Evolutionary conservation across 1,140 invertebrate genomes (phyloP).

Genomic region (Plodia interpunctella): DNA sequence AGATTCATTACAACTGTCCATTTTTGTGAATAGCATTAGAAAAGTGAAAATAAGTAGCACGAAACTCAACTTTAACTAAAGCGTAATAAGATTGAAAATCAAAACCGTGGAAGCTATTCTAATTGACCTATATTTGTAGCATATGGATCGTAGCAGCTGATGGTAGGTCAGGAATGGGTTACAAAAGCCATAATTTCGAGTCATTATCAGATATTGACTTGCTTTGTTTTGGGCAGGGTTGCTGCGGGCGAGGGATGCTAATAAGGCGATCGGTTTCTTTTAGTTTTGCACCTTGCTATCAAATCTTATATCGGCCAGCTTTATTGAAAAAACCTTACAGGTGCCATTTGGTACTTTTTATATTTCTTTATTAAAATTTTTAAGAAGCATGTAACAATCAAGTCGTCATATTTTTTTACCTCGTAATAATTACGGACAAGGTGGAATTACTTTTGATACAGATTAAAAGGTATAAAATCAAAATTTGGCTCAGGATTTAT

Average conservation of each 20-base stretch:
- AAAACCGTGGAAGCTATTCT: constrained; percentile 17
- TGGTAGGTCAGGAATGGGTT: constrained; percentile 52
- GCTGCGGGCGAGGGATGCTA: constrained; percentile 44
- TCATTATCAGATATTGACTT: constrained; percentile 61
- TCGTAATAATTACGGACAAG: too few relatives aligned
- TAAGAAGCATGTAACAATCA: not conserved
- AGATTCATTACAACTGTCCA: constrained; percentile 43
- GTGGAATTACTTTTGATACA: too few relatives aligned
- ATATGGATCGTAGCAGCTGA: constrained; percentile 61
- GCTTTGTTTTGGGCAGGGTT: constrained; percentile 49
- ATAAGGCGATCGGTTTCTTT: constrained; percentile 53
- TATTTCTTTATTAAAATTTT: constrained; percentile 4
- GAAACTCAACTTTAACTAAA: not conserved
- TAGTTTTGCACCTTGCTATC: constrained; percentile 65
- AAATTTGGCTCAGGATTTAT: too few relatives aligned
- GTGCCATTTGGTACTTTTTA: constrained; percentile 33
- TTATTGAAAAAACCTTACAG: constrained; percentile 52
- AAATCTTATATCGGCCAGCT: constrained; percentile 39
- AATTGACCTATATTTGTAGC: constrained; percentile 58
- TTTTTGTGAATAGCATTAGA: constrained; percentile 19
- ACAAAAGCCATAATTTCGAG: constrained; percentile 55
- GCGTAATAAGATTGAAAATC: constrained; percentile 20
- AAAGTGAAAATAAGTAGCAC: not conserved
- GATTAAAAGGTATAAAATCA: too few relatives aligned
- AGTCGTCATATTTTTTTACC: not conserved